Conservation (phyloP, 2,888 invertebrate species). For the Leptura quadrifasciata region DNA sequence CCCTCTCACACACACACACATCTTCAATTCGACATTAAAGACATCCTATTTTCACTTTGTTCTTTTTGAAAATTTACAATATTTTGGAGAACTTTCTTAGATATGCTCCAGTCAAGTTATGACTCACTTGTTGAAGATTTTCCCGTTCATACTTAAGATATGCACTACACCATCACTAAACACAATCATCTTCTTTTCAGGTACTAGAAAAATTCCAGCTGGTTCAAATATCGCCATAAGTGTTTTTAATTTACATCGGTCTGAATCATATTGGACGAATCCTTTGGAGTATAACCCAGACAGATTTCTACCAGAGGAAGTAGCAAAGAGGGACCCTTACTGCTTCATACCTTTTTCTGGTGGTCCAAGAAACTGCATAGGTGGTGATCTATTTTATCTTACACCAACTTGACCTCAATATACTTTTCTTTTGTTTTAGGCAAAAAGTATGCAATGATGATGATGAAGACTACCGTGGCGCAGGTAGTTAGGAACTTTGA, state of each 20-base stretch:
- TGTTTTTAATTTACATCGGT: conserved; percentile 64
- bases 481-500: conserved; percentile 68
- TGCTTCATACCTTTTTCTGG: conserved; percentile 35
- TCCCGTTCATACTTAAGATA: no score
- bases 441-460: conserved; percentile 69
- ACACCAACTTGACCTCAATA: no score
- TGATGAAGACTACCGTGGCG: conserved; percentile 70
- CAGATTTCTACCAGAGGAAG: conserved; percentile 75
- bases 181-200: no score
- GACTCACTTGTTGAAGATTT: no score
- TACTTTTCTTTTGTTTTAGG: no score
- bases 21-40: no score
- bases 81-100: no score
- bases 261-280: conserved; percentile 75
- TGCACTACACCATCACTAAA: no score
- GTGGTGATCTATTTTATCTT: background rate
- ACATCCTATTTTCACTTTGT: no score
- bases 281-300: conserved; percentile 77
- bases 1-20: no score
- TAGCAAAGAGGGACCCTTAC: conserved; percentile 53
- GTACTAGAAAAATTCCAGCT: conserved; percentile 50
- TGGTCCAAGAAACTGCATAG: conserved; percentile 40
- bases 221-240: conserved; percentile 47
- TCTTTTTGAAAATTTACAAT: no score
- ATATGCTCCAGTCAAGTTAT: no score